Conservation (phyloP, 2,888 invertebrate species). For the Ophion costatus region DNA sequence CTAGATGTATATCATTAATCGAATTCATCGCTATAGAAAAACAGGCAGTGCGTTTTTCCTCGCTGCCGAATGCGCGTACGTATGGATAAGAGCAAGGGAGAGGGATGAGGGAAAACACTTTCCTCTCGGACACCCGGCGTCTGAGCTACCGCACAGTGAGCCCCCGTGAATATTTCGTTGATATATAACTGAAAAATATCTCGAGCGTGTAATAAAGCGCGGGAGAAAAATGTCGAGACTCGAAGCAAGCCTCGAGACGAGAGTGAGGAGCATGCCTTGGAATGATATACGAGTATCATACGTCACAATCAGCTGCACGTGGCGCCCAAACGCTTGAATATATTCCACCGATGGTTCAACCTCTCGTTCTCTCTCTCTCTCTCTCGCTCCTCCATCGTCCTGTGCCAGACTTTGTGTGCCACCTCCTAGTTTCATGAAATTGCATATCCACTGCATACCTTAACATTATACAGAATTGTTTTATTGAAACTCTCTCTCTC, state of each 20-base stretch:
- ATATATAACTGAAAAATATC: conserved; percentile 73
- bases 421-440: conserved; percentile 63
- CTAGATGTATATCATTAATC: conserved; percentile 25
- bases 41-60: conserved; percentile 41
- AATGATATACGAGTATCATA: conserved; percentile 80
- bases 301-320: conserved; percentile 80
- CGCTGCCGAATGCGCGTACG: conserved; percentile 40
- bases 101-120: conserved; percentile 47
- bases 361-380: conserved; percentile 17
- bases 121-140: conserved; percentile 62
- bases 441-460: conserved; percentile 68
- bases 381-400: conserved; percentile 12
- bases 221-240: conserved; percentile 78
- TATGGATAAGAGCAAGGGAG: conserved; percentile 24
- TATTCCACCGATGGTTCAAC: conserved; percentile 77
- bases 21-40: conserved; percentile 39
- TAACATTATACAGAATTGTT: conserved; percentile 65
- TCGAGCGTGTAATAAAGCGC: conserved; percentile 78
- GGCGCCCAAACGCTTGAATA: conserved; percentile 77
- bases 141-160: conserved; percentile 59
- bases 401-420: conserved; percentile 22
- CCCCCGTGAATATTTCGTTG: conserved; percentile 65
- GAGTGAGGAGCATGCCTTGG: conserved; percentile 73
- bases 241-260: conserved; percentile 74
- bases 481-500: conserved; percentile 59